phyloP scores from a whole-genome alignment of 1,140 invertebrate genomes.

The Eriocheir sinensis region DNA sequence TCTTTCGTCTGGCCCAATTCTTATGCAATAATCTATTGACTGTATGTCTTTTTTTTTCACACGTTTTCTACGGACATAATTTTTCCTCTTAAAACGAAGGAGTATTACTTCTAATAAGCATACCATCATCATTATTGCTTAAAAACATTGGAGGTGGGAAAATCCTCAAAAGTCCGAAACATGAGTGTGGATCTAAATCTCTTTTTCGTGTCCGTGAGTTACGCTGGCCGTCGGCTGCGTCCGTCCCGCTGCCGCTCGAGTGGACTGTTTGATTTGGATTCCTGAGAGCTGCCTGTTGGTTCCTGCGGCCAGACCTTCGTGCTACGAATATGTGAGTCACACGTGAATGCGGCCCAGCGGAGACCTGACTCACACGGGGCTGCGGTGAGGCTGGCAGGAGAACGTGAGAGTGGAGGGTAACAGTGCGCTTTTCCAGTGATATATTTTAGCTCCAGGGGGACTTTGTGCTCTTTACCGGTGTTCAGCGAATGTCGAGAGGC shows the following conservation, averaged over 20 bases:
- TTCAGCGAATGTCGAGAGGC: not conserved
- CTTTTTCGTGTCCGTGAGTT: not conserved
- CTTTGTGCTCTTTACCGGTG: not conserved
- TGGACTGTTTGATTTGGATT: slow-evolving; percentile 16
- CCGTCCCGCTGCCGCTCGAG: not conserved
- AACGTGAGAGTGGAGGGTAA: not conserved
- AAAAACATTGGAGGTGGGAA: too few relatives aligned
- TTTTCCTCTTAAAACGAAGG: too few relatives aligned
- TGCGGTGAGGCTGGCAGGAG: too few relatives aligned
- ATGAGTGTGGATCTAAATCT: too few relatives aligned
- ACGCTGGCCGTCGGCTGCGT: not conserved
- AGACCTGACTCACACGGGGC: not conserved
- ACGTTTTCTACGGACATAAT: too few relatives aligned
- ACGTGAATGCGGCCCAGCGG: not conserved
- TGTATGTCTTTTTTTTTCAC: too few relatives aligned
- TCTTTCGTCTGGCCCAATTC: not conserved
- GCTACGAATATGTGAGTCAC: not conserved
- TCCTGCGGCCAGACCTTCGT: not conserved
- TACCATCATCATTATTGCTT: too few relatives aligned
- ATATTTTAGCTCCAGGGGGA: not conserved
- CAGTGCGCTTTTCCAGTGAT: not conserved
- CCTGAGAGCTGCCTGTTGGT: not conserved
- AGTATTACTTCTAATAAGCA: too few relatives aligned
- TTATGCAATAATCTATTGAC: not conserved
- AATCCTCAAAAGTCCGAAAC: too few relatives aligned